Conservation (phyloP, 2,888 invertebrate species). For the Lepidonotus clava region DNA sequence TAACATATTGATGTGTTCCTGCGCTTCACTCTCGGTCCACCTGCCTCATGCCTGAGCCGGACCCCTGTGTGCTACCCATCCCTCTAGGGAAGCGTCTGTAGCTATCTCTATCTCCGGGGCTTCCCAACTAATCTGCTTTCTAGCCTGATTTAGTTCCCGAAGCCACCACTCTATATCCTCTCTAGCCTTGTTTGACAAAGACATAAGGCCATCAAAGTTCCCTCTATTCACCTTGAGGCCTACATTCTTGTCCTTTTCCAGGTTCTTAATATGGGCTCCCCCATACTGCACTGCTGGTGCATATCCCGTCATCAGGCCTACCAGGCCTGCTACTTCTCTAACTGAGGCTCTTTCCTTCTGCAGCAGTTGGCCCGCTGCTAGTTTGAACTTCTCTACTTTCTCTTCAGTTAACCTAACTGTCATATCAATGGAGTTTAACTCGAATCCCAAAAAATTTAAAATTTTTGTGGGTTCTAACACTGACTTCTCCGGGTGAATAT, state of each 20-base stretch:
- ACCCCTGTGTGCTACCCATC: not conserved
- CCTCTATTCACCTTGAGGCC: not conserved
- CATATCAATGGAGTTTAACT: not conserved
- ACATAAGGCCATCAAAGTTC: not conserved
- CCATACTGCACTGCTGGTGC: not conserved
- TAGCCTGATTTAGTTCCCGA: not conserved
- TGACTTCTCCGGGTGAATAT: not conserved
- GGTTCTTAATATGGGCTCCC: not conserved
- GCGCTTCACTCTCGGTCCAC: not conserved
- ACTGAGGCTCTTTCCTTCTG: not conserved
- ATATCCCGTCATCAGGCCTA: not conserved
- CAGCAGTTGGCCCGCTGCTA: not conserved
- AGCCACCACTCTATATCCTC: not conserved
- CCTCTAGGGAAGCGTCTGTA: not conserved
- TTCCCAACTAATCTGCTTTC: not conserved
- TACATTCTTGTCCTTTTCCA: not conserved
- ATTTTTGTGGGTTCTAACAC: not conserved
- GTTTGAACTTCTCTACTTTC: not conserved
- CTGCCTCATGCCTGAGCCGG: not conserved
- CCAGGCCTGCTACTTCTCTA: too few relatives aligned
- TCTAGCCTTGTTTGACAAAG: not conserved
- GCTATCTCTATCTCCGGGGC: not conserved
- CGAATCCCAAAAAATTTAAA: not conserved
- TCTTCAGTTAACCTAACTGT: not conserved
- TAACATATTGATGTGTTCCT: not conserved